These are phyloP conservation scores for Anticlea derivata DNA, from an alignment of 2,888 invertebrate genomes.

Conservation along the genomic window DNA sequence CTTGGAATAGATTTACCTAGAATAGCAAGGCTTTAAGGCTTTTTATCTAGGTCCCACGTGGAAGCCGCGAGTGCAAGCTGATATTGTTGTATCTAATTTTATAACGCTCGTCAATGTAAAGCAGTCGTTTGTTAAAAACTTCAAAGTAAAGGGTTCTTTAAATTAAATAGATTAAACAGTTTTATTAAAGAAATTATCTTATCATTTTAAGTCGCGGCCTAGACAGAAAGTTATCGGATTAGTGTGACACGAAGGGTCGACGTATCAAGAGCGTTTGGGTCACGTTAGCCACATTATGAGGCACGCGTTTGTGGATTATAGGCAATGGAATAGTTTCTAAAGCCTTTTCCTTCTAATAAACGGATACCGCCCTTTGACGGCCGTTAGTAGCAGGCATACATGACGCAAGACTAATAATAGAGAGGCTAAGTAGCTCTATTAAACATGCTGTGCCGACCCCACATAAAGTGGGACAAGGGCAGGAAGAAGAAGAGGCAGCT, in stretches of 20 bases:
- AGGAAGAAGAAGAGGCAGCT: too few relatives aligned
- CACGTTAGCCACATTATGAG: conserved; percentile 1
- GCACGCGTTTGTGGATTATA: not conserved
- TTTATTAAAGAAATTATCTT: conserved; percentile 8
- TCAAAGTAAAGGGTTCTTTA: not conserved
- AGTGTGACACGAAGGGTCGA: conserved; percentile 6
- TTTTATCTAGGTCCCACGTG: too few relatives aligned
- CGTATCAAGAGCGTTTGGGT: conserved; percentile 7
- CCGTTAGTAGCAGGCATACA: not conserved
- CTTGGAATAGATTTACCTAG: too few relatives aligned
- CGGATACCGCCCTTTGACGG: not conserved
- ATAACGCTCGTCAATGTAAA: not conserved
- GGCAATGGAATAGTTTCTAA: not conserved
- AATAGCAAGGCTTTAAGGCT: too few relatives aligned
- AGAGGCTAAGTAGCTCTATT: too few relatives aligned
- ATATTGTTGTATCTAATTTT: too few relatives aligned
- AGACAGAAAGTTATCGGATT: conserved; percentile 9
- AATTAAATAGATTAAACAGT: conserved; percentile 16
- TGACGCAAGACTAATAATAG: too few relatives aligned
- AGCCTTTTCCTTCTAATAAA: not conserved
- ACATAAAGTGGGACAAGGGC: too few relatives aligned
- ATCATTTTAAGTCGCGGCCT: conserved; percentile 14
- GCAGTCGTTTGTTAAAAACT: not conserved
- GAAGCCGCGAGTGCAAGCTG: too few relatives aligned
- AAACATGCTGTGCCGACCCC: too few relatives aligned